Base-by-base conservation (phyloP, 2,797 vertebrate genomes). In the Peromyscus aztecus region DNA sequence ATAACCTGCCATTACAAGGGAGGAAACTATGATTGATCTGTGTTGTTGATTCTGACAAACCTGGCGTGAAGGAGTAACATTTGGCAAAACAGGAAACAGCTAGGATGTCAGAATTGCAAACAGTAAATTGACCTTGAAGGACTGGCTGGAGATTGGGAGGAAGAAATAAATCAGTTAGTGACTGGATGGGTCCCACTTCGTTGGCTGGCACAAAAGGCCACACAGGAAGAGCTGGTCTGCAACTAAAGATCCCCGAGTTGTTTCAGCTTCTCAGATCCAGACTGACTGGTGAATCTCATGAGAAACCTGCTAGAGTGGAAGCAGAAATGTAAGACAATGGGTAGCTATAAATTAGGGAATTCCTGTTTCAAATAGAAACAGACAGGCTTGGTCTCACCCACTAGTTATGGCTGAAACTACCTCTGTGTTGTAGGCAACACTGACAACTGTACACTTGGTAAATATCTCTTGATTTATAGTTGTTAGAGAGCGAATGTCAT, bases 81-180 rank as follows among this genome's bases (percentile, higher is more conserved):
- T 76, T 67, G 63, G 49, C 43, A 77, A 88, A 95, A 69, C 14
- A 61, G 71, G 84, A 91, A 85, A 96, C 63, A 77, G 88, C n/a
- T 43, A 91, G 84, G 57, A 37, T 71, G 49, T 95, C 27, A 57
- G 85, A 43, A 16, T 65, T 88, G 49, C 37, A 85, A 94, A 90
- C 19, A 84, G 49, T 78, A 73, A 85, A 89, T 49, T 86, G 78
- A 9, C 65, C 86, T 76, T 59, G 92, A 82, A 91, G 31, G 59
- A 80, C 46, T 63, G 31, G n/a, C 21, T 80, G 43, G 52, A 92
- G 85, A 59, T 24, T 89, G 27, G 69, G 86, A 91, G 67, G 69
- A 94, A 84, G 43, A 57, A 63, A 76, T 57, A 59, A 71, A 95
- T 95, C 40, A 82, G 94, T 81, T 61, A 29, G 71, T 63, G 77